phyloP scores from a whole-genome alignment of 2,888 invertebrate genomes.

The Drosophila hamatofila region DNA sequence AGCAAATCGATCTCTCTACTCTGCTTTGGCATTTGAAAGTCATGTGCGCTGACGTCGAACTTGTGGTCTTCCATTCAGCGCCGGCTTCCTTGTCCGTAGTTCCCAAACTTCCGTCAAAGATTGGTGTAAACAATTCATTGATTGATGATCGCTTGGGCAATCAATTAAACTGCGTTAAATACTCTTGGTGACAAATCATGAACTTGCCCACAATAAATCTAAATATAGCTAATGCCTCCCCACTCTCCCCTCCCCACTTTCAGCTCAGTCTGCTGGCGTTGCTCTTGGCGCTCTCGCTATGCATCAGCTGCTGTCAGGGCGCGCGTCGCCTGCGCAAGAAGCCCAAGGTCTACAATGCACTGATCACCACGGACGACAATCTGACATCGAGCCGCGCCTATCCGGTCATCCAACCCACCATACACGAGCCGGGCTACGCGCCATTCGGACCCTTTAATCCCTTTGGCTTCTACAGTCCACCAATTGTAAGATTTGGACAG shows the following conservation, averaged over 20 bases:
- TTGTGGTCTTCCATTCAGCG: constrained; percentile 25
- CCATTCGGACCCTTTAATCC: constrained; percentile 83
- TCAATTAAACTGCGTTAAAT: constrained; percentile 71
- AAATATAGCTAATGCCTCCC: constrained; percentile 10
- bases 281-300: constrained; percentile 57
- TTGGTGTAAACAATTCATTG: constrained; percentile 67
- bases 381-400: constrained; percentile 91
- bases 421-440: constrained; percentile 88
- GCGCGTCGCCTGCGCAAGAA: constrained; percentile 85
- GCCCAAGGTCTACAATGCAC: constrained; percentile 92
- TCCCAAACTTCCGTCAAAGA: constrained; percentile 71
- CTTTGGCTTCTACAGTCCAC: constrained; percentile 81
- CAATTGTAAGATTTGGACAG: constrained; percentile 79
- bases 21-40: constrained; percentile 71
- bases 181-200: constrained; percentile 54
- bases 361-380: constrained; percentile 92
- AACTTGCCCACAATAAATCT: constrained; percentile 18
- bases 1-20: constrained; percentile 47
- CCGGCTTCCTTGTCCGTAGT: constrained; percentile 52
- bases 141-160: constrained; percentile 71
- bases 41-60: constrained; percentile 52
- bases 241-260: not conserved
- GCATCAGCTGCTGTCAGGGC: constrained; percentile 37
- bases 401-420: constrained; percentile 90
- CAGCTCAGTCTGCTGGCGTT: constrained; percentile 67